Percentiles rank a stretch among this genome's conserved stretches.
phyloP scores from a whole-genome alignment of 1,140 invertebrate genomes.

The Nomia melanderi region DNA sequence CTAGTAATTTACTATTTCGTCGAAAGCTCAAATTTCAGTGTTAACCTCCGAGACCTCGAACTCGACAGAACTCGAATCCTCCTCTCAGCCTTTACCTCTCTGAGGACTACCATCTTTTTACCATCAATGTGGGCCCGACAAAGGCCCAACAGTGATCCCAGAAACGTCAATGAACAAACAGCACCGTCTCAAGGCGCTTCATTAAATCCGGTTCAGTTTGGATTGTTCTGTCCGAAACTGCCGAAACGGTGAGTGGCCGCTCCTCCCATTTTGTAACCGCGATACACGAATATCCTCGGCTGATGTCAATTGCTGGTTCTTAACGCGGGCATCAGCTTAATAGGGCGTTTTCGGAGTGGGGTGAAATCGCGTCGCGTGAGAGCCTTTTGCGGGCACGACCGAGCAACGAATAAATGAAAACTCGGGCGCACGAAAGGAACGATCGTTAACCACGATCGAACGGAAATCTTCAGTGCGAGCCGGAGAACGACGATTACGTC shows the following conservation, averaged over 20 bases:
- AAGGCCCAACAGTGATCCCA: neutral
- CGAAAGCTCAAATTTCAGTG: too few relatives aligned
- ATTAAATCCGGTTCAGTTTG: conserved; percentile 11
- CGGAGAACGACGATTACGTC: conserved; percentile 27
- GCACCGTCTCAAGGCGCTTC: neutral
- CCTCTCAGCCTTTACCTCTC: too few relatives aligned
- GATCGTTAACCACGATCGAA: neutral
- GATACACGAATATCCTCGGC: neutral
- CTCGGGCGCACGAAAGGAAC: neutral
- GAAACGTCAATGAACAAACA: neutral
- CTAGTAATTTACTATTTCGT: too few relatives aligned
- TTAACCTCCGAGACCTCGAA: too few relatives aligned
- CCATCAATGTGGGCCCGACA: neutral
- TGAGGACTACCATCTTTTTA: too few relatives aligned
- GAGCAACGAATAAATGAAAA: neutral
- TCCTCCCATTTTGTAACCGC: neutral
- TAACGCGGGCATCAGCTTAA: neutral
- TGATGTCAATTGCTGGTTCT: neutral
- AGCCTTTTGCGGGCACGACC: neutral
- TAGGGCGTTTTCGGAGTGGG: neutral
- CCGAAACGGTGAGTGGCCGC: neutral
- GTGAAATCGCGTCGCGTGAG: neutral
- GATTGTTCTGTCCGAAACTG: neutral
- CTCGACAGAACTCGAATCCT: too few relatives aligned
- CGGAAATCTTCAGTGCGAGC: too few relatives aligned